Evolutionary conservation across 1,140 invertebrate genomes (phyloP), one percentile per base, ranked within the genome.

Genomic region (Macrostomum lignano): DNA sequence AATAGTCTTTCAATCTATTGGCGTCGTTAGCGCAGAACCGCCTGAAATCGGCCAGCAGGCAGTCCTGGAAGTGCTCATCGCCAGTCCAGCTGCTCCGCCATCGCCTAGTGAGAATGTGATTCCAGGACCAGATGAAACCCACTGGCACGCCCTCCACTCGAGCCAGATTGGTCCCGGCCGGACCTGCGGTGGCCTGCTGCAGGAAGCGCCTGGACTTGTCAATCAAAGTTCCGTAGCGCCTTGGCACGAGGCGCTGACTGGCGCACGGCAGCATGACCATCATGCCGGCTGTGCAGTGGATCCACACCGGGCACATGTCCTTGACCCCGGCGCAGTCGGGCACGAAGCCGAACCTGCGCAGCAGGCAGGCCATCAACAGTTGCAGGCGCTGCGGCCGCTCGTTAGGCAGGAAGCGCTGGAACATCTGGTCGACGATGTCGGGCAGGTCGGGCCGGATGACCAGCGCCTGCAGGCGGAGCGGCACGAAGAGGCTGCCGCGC

Each of bases 241-340:
- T n/a, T n/a, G n/a, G n/a, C n/a, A n/a, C n/a, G 14, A 31, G 24
- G 31, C 25, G n/a, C 19, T 29, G 10, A 3, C 44, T 40, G 22
- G 34, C 42, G 13, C 46, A 46, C 11, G 49, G 45, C 44, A 88
- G 72, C 30, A 88, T 65, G 38, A 84, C 68, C 56, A 93, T 91
- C 64, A 84, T 77, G 47, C 82, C 82, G 0, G 82, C 84, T 19
- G 75, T 74, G 30, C 76, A 67, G 52, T 93, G 81, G 21, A 91
- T 71, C 47, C 77, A 91, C 52, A 62, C 60, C 11, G 46, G 42
- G 5, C 46, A 42, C 25, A 41, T 38, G 11, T 47, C 49, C 7
- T 24, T 21, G 20, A 36, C 23, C 17, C 36, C 17, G 14, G 22
- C 22, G 14, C 20, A 5, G 38, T 36, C 19, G 40, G 31, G 20